Percentiles rank a stretch among this genome's conserved stretches.
These are phyloP conservation scores for Ceriagrion tenellum DNA, from an alignment of 2,888 invertebrate species.

Conservation along the genomic window DNA sequence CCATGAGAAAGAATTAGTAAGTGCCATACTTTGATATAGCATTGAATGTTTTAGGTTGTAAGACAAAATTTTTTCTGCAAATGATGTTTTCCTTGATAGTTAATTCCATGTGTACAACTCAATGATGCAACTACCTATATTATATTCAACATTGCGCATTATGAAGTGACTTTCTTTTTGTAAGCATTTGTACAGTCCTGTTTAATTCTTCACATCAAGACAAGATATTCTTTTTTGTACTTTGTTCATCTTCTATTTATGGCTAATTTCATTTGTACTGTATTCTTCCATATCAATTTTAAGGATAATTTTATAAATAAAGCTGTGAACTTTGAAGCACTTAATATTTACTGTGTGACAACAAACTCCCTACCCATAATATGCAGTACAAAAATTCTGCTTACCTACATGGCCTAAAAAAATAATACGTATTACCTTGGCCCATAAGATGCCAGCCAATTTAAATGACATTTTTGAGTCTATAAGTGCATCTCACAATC, in stretches of 20 bases:
- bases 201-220: conserved; percentile 34
- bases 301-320: conserved; percentile 59
- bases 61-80: conserved; percentile 25
- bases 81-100: not conserved
- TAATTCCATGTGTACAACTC: not conserved
- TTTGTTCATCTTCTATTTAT: not conserved
- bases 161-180: not conserved
- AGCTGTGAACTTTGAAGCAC: conserved; percentile 14
- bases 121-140: not conserved
- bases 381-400: too few relatives aligned
- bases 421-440: too few relatives aligned
- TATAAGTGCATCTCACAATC: too few relatives aligned
- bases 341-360: not conserved
- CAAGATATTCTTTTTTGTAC: not conserved
- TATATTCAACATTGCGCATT: not conserved
- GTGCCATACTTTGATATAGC: conserved; percentile 49
- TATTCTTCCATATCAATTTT: conserved; percentile 60
- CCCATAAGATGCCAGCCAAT: too few relatives aligned
- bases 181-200: conserved; percentile 1
- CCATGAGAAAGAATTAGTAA: conserved; percentile 42
- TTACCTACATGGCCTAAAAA: too few relatives aligned
- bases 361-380: too few relatives aligned
- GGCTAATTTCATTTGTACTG: conserved; percentile 38
- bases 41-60: conserved; percentile 43
- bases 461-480: too few relatives aligned